phyloP scores from a whole-genome alignment of 2,888 invertebrate species.

The Ethmia dodecea region DNA sequence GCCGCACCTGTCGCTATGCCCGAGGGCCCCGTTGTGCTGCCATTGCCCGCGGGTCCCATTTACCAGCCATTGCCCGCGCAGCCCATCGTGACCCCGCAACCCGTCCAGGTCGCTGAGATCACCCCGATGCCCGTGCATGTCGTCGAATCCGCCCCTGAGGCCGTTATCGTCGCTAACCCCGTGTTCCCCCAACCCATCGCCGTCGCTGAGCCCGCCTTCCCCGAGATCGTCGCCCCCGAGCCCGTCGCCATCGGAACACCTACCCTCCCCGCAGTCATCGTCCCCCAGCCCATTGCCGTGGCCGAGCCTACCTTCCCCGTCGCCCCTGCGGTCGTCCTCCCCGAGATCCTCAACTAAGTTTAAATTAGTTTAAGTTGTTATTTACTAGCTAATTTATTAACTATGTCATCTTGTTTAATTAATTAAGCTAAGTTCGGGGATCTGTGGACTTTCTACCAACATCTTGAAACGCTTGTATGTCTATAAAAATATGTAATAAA shows the following conservation, averaged over 20 bases:
- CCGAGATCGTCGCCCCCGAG: conserved; percentile 1
- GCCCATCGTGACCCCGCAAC: conserved; percentile 11
- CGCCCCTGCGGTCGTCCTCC: conserved; percentile 8
- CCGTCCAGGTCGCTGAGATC: conserved; percentile 1
- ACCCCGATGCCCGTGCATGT: conserved; percentile 17
- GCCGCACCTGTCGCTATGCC: conserved; percentile 7
- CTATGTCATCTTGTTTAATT: not conserved
- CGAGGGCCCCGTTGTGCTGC: no score
- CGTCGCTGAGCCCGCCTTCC: not conserved
- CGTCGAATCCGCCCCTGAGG: conserved; percentile 13
- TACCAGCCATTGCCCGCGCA: no score
- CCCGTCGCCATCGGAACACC: conserved; percentile 12
- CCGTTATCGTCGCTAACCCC: conserved; percentile 16
- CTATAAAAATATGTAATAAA: no score
- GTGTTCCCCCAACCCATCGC: conserved; percentile 10
- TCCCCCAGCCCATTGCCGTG: conserved; percentile 1
- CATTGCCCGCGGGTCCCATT: not conserved
- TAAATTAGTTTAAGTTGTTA: not conserved
- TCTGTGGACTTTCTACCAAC: conserved; percentile 5
- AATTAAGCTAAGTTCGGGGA: conserved; percentile 18
- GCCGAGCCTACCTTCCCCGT: conserved; percentile 14
- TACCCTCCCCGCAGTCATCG: conserved; percentile 15
- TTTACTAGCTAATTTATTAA: not conserved
- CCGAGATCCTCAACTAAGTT: conserved; percentile 22
- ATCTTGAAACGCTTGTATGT: conserved; percentile 3